Base-by-base conservation (phyloP, 2,113 vertebrate species). In the Garra rufa region DNA sequence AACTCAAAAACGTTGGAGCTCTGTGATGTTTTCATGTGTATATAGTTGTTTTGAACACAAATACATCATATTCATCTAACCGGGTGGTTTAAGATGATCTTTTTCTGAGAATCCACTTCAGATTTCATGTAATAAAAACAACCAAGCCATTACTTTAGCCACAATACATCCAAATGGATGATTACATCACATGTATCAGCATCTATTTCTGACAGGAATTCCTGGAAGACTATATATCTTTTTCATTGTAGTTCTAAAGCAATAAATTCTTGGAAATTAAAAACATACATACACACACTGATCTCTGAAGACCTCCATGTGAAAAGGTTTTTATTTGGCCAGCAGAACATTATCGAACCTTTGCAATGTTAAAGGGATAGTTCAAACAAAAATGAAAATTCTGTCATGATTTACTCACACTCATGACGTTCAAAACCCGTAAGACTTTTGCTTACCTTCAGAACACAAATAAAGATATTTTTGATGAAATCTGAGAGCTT, bases 51-150 rank as follows among this genome's bases (percentile, higher is more conserved):
- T 26, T 73, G 11, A 26, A 15, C 41, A 73, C 70, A 73, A 73
- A 73, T 26, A 24, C 3, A 24, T 26, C 41, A 46, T 26, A 41
- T 73, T 73, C 2, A 73, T 46, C n/a, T 15, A 73, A 44, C 69
- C 6, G 13, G 3, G 69, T 44, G 41, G 21, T 44, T 70, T 70
- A 70, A 70, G 34, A 67, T 30, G 7, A 9, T 10, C 19, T 70
- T 70, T 69, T 11, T 38, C 67, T 70, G 17, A 70, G 30, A 70
- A 70, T n/a, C 67, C 67, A 41, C 9, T 70, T 73, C 6, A 46
- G 41, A 26, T 44, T 26, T 46, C n/a, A 44, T 15, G 69, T 15
- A 15, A 73, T 46, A 44, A 43, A n/a, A 44, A 71, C 10, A 24
- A 13, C 41, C 8, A 41, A 71, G 69, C 41, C 69, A 24, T 21